Evolutionary conservation across 1,140 invertebrate genomes (phyloP), one percentile per base, ranked within the genome.

Genomic region (Arctopsyche grandis): DNA sequence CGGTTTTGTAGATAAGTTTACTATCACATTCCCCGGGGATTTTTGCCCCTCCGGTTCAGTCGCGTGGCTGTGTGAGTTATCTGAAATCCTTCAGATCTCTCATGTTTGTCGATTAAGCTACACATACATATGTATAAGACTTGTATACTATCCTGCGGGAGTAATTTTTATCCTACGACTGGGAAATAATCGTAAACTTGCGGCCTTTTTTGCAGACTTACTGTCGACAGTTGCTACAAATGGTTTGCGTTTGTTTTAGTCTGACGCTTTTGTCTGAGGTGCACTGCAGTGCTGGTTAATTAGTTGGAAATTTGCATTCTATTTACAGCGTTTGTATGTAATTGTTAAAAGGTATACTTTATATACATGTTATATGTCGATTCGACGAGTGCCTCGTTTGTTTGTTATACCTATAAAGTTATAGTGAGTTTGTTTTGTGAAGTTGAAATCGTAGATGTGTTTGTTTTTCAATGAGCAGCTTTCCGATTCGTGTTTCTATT

Each of bases 51-150:
- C 21, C 56, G 9, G 56, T 60, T 60, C 56, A 16, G 56, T 60
- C 56, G 56, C 56, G 56, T 60, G 56, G 21, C 56, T 5, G 9
- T 5, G 9, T 16, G 56, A 60, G n/a, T 21, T 21, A 60, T 60
- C 56, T 60, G 56, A 60, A 60, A 60, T 21, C 56, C 56, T 60
- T 21, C 56, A 60, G 56, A 60, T 60, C 21, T 60, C 56, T 21
- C 48, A 16, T 52, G 7, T 52, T 52, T 52, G 48, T 21, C 56
- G 56, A 60, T 60, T 60, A 60, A 60, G 19, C 56, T 60, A 60
- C 56, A 5, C 29, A n/a, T n/a, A n/a, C n/a, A n/a, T n/a, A n/a
- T 7, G 7, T 38, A 38, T 38, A 38, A 7, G 1, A 38, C 29
- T 38, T 38, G 29, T 38, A 7, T 38, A 38, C 1, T 7, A 38